phyloP scores from a whole-genome alignment of 2,888 invertebrate genomes.

The Drosophila percnosoma region DNA sequence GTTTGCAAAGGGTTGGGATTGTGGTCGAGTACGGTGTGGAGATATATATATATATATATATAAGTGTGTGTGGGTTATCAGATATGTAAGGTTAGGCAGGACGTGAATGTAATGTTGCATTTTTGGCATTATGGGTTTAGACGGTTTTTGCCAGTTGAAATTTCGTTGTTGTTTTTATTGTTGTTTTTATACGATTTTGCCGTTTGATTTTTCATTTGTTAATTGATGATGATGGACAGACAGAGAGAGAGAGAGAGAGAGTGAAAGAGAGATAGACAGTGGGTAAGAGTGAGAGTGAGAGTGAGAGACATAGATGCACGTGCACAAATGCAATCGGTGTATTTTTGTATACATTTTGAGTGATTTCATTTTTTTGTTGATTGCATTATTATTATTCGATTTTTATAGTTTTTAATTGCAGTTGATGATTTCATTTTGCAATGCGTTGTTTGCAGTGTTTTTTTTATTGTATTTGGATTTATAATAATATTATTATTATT shows the following conservation, averaged over 20 bases:
- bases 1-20: slow-evolving; percentile 14
- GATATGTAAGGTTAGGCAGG: slow-evolving; percentile 39
- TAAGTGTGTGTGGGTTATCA: slow-evolving; percentile 25
- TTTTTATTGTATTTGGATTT: slow-evolving; percentile 34
- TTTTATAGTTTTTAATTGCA: slow-evolving; percentile 40
- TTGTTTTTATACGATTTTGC: slow-evolving; percentile 25
- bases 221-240: slow-evolving; percentile 38
- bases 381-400: slow-evolving; percentile 46
- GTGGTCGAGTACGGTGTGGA: slow-evolving; percentile 13
- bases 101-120: slow-evolving; percentile 18
- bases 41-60: not conserved
- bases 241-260: not conserved
- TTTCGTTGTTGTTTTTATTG: slow-evolving; percentile 1
- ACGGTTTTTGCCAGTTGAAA: slow-evolving; percentile 26
- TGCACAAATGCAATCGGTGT: slow-evolving; percentile 78
- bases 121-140: slow-evolving; percentile 38
- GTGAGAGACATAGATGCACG: slow-evolving; percentile 54
- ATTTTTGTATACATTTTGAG: slow-evolving; percentile 80
- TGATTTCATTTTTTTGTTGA: slow-evolving; percentile 31
- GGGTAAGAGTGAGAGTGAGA: not conserved
- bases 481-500: slow-evolving; percentile 32
- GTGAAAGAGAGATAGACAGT: not conserved
- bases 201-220: slow-evolving; percentile 46
- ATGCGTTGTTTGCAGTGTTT: slow-evolving; percentile 36
- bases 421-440: slow-evolving; percentile 61